A percentile compares a stretch with the other conserved stretches of the same genome.
phyloP scores from a whole-genome alignment of 1,140 invertebrate genomes.

The Leucophenga varia region DNA sequence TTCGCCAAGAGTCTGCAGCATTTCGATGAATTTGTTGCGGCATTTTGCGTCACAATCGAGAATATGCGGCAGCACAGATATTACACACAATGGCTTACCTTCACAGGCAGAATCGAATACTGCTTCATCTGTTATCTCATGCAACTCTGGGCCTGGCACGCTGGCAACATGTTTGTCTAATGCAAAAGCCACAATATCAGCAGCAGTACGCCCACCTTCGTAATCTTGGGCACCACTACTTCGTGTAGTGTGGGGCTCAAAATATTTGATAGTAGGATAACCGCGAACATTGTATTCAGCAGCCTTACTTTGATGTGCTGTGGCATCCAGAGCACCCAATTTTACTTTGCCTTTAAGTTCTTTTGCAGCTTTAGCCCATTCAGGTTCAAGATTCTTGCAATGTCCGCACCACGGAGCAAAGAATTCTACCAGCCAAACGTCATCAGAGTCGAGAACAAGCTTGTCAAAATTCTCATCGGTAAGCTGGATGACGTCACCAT shows the following conservation, averaged over 20 bases:
- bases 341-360: slow-evolving; percentile 95
- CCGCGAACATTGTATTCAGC: slow-evolving; percentile 79
- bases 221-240: slow-evolving; percentile 73
- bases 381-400: slow-evolving; percentile 93
- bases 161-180: slow-evolving; percentile 83
- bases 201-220: slow-evolving; percentile 85
- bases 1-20: slow-evolving; percentile 76
- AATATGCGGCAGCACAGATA: slow-evolving; percentile 94
- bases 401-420: slow-evolving; percentile 97
- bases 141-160: slow-evolving; percentile 86
- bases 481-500: slow-evolving; percentile 84
- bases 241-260: slow-evolving; percentile 80
- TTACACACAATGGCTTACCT: slow-evolving; percentile 86
- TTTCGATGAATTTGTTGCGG: slow-evolving; percentile 83
- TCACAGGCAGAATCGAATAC: slow-evolving; percentile 76
- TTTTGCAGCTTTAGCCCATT: slow-evolving; percentile 91
- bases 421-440: slow-evolving; percentile 96
- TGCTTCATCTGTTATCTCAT: slow-evolving; percentile 67
- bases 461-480: slow-evolving; percentile 95
- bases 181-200: slow-evolving; percentile 91
- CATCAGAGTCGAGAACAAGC: slow-evolving; percentile 84
- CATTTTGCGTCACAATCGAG: slow-evolving; percentile 96
- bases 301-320: slow-evolving; percentile 81
- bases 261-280: slow-evolving; percentile 97
- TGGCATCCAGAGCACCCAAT: slow-evolving; percentile 95